A percentile compares a stretch with the other conserved stretches of the same genome.
phyloP scores from a whole-genome alignment of 2,797 vertebrate genomes.

The Bradypodion pumilum region DNA sequence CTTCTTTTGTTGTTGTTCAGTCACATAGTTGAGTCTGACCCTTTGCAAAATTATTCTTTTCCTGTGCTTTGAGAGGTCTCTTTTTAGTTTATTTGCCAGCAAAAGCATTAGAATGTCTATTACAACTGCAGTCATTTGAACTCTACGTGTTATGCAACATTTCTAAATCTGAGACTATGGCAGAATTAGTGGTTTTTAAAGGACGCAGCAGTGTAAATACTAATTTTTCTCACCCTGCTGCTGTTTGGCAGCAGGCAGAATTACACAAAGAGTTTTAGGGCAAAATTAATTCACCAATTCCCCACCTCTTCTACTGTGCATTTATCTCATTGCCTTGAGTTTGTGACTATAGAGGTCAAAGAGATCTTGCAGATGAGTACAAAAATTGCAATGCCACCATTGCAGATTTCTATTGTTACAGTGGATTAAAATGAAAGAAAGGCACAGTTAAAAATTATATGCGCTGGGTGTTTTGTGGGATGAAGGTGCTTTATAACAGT shows the following conservation, averaged over 20 bases:
- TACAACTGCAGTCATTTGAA: not conserved
- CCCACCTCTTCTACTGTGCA: conserved; percentile 4
- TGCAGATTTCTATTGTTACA: conserved; percentile 20
- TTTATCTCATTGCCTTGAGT: not conserved
- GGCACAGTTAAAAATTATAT: not conserved
- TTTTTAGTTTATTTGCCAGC: not conserved
- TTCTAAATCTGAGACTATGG: not conserved
- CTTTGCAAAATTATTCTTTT: not conserved
- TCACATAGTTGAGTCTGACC: no score
- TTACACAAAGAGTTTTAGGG: not conserved
- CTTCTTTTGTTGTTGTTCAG: not conserved
- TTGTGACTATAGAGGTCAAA: conserved; percentile 20
- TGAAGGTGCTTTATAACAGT: not conserved
- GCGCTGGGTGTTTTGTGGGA: not conserved
- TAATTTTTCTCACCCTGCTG: not conserved
- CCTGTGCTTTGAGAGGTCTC: not conserved
- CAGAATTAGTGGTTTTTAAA: not conserved
- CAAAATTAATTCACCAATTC: not conserved
- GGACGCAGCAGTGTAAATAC: not conserved
- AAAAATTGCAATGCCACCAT: not conserved
- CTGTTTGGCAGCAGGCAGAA: accelerated
- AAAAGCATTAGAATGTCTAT: conserved; percentile 4
- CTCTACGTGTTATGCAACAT: not conserved
- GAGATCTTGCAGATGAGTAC: conserved; percentile 2
- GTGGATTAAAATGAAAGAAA: not conserved